Evolutionary conservation across 2,113 vertebrate genomes (phyloP).

Genomic region (Nannobrachium achirus): DNA sequence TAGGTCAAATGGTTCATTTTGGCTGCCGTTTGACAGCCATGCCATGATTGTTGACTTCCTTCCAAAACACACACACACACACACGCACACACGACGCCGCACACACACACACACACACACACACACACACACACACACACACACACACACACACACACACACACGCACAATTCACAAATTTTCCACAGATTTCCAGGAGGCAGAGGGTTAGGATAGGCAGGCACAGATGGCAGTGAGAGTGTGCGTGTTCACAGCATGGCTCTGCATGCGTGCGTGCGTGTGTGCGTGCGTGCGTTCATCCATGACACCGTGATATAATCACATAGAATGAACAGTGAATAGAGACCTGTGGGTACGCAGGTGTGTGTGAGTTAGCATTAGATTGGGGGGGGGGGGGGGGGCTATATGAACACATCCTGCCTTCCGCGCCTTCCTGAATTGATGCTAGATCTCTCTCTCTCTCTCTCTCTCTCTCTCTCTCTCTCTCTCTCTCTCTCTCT

Average conservation of each 20-base stretch:
- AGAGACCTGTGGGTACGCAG: neutral
- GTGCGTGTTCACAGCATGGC: neutral
- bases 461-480: neutral
- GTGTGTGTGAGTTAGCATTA: neutral
- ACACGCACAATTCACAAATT: neutral
- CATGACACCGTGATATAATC: neutral
- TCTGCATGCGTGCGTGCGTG: slow-evolving; percentile 4
- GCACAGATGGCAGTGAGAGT: slow-evolving; percentile 52
- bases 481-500: slow-evolving; percentile 1
- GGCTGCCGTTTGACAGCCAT: slow-evolving; percentile 50
- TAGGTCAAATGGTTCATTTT: slow-evolving; percentile 61
- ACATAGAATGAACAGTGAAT: no score
- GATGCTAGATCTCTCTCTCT: no score
- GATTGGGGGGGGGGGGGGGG: no score
- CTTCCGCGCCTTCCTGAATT: no score
- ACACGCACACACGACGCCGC: neutral
- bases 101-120: slow-evolving; percentile 4
- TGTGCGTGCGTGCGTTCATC: no score
- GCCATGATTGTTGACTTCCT: slow-evolving; percentile 35
- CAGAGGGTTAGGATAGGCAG: slow-evolving; percentile 26
- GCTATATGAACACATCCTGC: no score
- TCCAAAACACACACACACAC: slow-evolving; percentile 15
- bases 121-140: slow-evolving; percentile 5
- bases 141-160: neutral
- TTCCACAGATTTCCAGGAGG: no score